Evolutionary conservation across 1,140 invertebrate genomes (phyloP).

Genomic region (Thaumetopoea pityocampa): DNA sequence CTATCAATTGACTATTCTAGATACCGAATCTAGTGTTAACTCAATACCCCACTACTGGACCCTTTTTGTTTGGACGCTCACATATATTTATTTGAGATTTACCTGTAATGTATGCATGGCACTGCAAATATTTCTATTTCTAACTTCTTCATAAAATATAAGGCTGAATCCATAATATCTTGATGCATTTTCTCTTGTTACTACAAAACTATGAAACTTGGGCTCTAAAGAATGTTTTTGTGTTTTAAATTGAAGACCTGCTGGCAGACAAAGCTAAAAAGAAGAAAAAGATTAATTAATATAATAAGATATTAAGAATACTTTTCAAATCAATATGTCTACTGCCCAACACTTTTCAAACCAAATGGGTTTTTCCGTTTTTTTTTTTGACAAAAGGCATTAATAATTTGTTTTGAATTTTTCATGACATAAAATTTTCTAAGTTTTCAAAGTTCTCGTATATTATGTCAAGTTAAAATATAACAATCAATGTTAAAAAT

Average conservation of each 20-base stretch:
- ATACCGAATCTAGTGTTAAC: no score
- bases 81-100: constrained; percentile 14
- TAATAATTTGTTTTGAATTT: no score
- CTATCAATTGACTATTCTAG: no score
- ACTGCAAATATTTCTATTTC: constrained; percentile 92
- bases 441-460: no score
- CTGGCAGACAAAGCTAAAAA: constrained; percentile 92
- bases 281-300: constrained; percentile 30
- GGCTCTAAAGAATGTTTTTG: constrained; percentile 94
- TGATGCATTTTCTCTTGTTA: constrained; percentile 97
- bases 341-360: no score
- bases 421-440: no score
- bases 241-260: constrained; percentile 94
- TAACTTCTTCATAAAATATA: constrained; percentile 96
- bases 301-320: constrained; percentile 6
- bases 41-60: no score
- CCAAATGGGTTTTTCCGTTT: no score
- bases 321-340: constrained; percentile 6
- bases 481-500: no score
- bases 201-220: constrained; percentile 96
- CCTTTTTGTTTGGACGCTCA: no score
- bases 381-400: no score
- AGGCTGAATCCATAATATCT: constrained; percentile 95
- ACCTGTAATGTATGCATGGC: constrained; percentile 96
- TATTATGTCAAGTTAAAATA: no score